Evolutionary conservation across 2,888 invertebrate genomes (phyloP).

Genomic region (Drosophila siamana): DNA sequence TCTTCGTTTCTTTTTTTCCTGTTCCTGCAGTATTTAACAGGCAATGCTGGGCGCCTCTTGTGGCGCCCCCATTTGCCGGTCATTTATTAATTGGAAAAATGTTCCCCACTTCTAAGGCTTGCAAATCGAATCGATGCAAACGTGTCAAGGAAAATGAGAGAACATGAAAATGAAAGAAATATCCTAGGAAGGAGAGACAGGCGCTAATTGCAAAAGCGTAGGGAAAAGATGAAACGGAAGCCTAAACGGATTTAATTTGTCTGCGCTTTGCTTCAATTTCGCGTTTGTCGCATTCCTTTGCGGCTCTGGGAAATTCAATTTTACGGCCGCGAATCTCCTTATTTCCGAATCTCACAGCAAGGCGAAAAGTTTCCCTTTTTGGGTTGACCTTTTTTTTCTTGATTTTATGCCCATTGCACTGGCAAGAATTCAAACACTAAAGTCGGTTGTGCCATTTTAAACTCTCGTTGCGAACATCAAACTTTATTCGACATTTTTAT

Average conservation of each 20-base stretch:
- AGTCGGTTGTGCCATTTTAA: constrained; percentile 9
- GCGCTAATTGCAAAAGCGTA: constrained; percentile 45
- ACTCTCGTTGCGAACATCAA: constrained; percentile 31
- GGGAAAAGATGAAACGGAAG: constrained; percentile 1
- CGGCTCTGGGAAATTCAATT: constrained; percentile 40
- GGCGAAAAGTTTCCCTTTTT: constrained; percentile 33
- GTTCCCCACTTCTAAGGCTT: constrained; percentile 20
- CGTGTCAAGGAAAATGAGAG: constrained; percentile 5
- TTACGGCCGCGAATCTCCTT: constrained; percentile 24
- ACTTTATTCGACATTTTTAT: constrained; percentile 49
- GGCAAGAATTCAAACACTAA: constrained; percentile 18
- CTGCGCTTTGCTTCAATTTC: constrained; percentile 29
- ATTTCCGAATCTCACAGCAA: no score
- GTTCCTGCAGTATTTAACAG: constrained; percentile 26
- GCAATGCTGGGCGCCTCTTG: constrained; percentile 9
- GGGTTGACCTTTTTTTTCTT: constrained; percentile 1
- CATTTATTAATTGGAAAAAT: constrained; percentile 67
- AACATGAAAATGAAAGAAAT: not conserved
- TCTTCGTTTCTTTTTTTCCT: constrained; percentile 26
- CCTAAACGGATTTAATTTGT: constrained; percentile 40
- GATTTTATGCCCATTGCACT: not conserved
- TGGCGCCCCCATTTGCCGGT: constrained; percentile 29
- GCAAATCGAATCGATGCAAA: constrained; percentile 42
- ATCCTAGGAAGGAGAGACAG: constrained; percentile 8
- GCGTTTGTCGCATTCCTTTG: constrained; percentile 20